Percentiles rank a stretch among this genome's conserved stretches.
Conservation (phyloP, 2,113 vertebrate genomes). For the Apteryx owenii region DNA sequence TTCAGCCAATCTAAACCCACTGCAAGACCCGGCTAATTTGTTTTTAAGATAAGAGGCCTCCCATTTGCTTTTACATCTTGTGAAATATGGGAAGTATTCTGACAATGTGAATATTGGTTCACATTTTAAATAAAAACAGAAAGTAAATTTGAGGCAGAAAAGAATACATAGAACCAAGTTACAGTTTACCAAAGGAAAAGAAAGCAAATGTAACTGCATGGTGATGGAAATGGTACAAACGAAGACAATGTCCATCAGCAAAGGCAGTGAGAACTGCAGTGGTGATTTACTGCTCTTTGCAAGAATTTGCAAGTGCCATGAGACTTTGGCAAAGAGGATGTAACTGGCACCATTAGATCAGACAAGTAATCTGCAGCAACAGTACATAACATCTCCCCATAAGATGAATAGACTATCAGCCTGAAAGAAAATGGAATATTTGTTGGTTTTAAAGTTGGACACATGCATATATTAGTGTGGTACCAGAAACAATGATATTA, state of each 20-base stretch:
- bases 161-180: background rate
- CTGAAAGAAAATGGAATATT: background rate
- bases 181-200: background rate
- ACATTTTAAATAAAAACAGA: background rate
- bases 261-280: background rate
- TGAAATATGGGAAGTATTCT: background rate
- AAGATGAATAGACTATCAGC: background rate
- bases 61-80: background rate
- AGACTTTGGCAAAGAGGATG: background rate
- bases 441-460: background rate
- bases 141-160: background rate
- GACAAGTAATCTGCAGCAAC: background rate
- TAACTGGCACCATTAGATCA: background rate
- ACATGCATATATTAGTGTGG: background rate
- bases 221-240: background rate
- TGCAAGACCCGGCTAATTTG: background rate
- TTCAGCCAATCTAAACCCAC: background rate
- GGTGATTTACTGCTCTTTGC: background rate
- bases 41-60: background rate
- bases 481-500: background rate
- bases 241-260: background rate
- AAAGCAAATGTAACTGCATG: fast-evolving
- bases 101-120: background rate
- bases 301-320: background rate
- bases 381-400: background rate